Base-by-base conservation (phyloP, 2,888 invertebrate genomes). In the Noctua janthina region DNA sequence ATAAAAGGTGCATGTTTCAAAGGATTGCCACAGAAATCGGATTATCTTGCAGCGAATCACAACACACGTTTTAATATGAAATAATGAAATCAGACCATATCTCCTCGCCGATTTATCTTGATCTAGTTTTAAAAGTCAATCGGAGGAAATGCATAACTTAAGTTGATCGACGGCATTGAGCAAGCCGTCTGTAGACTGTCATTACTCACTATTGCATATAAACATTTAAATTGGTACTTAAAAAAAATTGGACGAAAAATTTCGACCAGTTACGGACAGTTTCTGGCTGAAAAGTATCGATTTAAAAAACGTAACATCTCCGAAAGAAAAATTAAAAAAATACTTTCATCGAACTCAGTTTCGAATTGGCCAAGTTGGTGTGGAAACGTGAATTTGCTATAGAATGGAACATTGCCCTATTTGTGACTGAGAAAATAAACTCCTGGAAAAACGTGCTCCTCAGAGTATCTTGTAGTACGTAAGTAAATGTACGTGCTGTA, bases 61-160 rank as follows among this genome's bases (percentile, higher is more conserved):
- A 77, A 54, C 67, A 69, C 46, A 64, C 46, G 51, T 59, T 68
- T 68, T 62, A 83, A 72, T 72, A 71, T 43, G 54, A 69, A 84
- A 67, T 83, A 83, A 85, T 75, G 59, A 84, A 85, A 79, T 74
- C 70, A 74, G 56, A 76, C 46, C 77, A 85, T 74, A 79, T 86
- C 69, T 67, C 66, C 66, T 69, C 51, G 20, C 68, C 66, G 35
- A 64, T 73, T 80, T 81, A 84, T 87, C 75, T 78, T 87, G 85
- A 81, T 87, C 85, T 87, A 74, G 74, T 81, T 86, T 81, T 78
- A 86, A 87, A 86, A 86, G 87, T 86, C 85, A 86, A 73, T 76
- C 77, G 85, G 62, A 79, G 87, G 85, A 86, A 86, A 86, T 84
- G 77, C 77, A 76, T 84, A 87, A 81, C 13, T 76, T 75, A 87